Evolutionary conservation across 2,113 vertebrate species (phyloP), one percentile per base, ranked within the genome.

Genomic region (Pluvianellus socialis): DNA sequence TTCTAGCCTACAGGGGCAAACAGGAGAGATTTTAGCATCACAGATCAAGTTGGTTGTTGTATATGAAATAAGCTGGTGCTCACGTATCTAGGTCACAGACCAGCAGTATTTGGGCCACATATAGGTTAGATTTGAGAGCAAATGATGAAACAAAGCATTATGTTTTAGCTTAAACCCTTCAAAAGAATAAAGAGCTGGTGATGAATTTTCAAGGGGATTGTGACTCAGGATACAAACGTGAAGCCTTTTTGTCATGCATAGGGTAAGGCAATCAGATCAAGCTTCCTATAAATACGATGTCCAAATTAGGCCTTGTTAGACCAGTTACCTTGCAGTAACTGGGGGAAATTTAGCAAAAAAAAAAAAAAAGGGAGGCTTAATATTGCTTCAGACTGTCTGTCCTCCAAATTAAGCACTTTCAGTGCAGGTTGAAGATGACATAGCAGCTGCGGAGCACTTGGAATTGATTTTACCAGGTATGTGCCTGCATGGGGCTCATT

Each of bases 391-490:
- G 58, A 71, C 7, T 14, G 6, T 40, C 21, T 92, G n/a, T 75
- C 8, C 52, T 40, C 30, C 47, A 67, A 77, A 90, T 86, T 33
- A 93, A 53, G 16, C 19, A 16, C n/a, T 88, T 83, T 44, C 42
- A 63, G 50, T 8, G 44, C 42, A 47, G 38, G 50, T 4, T 86
- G 59, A 90, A 38, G 77, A 91, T 21, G 40, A 76, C 66, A n/a
- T 3, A 86, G 56, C 23, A 90, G 52, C 40, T 90, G 53, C 52
- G 75, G 73, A 82, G 24, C 49, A 32, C 16, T 14, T 68, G 75
- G 66, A 70, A 93, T 90, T 79, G 81, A 95, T 95, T 88, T 91
- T 94, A 14, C 33, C 49, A 90, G 66, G 17, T 52, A 73, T 95
- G 93, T 91, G 90, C 70, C 73, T 76, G 40, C 62, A 85, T 45